Base-by-base conservation (phyloP, 1,140 invertebrate species). In the Diachasma alloeum region DNA sequence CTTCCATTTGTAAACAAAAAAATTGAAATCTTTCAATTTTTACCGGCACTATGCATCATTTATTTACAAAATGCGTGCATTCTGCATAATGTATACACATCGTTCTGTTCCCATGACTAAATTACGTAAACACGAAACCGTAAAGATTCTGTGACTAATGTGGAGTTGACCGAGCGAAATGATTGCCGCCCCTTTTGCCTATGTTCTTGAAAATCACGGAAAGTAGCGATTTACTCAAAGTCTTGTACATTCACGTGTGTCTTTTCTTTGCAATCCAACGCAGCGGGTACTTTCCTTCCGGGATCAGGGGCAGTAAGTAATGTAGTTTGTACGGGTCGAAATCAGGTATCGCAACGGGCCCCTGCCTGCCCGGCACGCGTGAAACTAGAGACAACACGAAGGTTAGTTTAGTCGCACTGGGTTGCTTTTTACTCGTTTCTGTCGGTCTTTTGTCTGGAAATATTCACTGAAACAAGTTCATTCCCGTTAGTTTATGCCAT, bases 231-330 rank as follows among this genome's bases (percentile, higher is more conserved):
- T 77, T 19, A 36, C 69, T 5, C 4, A 66, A n/a, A n/a, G 53
- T 78, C n/a, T 56, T 63, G 73, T 71, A 22, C 24, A 26, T 63
- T 9, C 11, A 63, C 59, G 24, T 63, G 59, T 56, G n/a, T 63
- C 24, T 26, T 63, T 63, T 59, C 59, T 11, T 63, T 56, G 71
- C 75, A 36, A 85, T 87, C 84, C 78, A 78, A 83, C 83, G 77
- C 79, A 83, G 82, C 56, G 77, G 56, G 72, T 74, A 86, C 87
- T 88, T 88, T 88, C 87, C 80, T 88, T 88, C 87, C 86, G 87
- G 87, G 83, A 85, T 86, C 80, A 79, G 63, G 11, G 63, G 67
- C 46, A 39, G 26, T n/a, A 39, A 39, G 26, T n/a, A 39, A 71
- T 68, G 66, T 83, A 44, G 68, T 81, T 76, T 74, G 81, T 70